Conservation (phyloP, 2,888 invertebrate species). For the Nemotelus nigrinus region DNA sequence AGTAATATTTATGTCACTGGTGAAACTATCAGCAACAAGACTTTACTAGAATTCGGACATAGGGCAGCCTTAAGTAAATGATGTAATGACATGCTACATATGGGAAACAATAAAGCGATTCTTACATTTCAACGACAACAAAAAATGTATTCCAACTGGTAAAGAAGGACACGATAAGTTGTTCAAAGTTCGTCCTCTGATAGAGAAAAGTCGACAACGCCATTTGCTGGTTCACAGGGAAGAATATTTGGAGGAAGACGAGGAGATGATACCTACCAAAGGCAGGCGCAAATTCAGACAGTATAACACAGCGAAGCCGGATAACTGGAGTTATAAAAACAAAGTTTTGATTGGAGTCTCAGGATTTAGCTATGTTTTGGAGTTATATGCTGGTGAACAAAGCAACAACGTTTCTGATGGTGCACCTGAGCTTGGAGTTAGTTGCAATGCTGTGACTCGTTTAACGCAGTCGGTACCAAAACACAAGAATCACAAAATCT, state of each 20-base stretch:
- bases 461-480: not conserved
- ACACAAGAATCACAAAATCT: not conserved
- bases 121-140: conserved; percentile 50
- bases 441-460: not conserved
- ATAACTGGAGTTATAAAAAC: conserved; percentile 57
- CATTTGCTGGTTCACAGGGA: conserved; percentile 48
- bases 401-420: not conserved
- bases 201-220: conserved; percentile 34
- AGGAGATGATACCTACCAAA: conserved; percentile 60
- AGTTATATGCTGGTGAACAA: not conserved
- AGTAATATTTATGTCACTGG: not conserved
- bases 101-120: conserved; percentile 48
- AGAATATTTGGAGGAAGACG: conserved; percentile 57
- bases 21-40: conserved; percentile 22
- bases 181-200: conserved; percentile 42
- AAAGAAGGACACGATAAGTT: conserved; percentile 46
- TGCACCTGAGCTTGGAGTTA: not conserved
- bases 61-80: not conserved
- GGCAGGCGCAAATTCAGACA: conserved; percentile 53
- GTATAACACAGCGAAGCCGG: conserved; percentile 59
- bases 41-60: not conserved
- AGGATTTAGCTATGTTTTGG: not conserved
- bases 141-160: conserved; percentile 39
- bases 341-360: not conserved
- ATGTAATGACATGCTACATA: conserved; percentile 6